Conservation (phyloP, 1,140 invertebrate species). For the Medauroidea extradentata region DNA sequence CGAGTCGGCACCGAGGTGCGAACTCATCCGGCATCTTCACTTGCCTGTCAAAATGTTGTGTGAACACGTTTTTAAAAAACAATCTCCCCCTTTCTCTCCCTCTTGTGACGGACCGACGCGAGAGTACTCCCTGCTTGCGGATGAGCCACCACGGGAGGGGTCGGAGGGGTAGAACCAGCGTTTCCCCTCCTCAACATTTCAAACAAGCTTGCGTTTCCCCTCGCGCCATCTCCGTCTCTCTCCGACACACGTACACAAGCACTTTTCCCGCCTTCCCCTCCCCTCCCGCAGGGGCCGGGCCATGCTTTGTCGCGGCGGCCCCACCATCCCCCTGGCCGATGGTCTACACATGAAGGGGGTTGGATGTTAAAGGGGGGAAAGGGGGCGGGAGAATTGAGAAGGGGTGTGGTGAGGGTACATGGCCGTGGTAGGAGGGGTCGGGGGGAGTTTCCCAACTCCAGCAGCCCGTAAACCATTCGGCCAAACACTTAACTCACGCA, state of each 20-base stretch:
- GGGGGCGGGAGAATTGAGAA: slow-evolving; percentile 25
- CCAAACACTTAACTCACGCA: slow-evolving; percentile 53
- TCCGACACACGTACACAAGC: no score
- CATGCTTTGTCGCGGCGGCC: slow-evolving; percentile 15
- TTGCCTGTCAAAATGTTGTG: no score
- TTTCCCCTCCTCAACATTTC: no score
- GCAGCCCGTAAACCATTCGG: slow-evolving; percentile 49
- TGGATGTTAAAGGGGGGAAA: slow-evolving; percentile 11
- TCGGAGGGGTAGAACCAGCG: no score
- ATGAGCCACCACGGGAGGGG: no score
- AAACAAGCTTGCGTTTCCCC: slow-evolving; percentile 18
- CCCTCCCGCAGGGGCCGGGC: slow-evolving; percentile 12
- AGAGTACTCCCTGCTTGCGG: no score
- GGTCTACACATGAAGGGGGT: slow-evolving; percentile 9
- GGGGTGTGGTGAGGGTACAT: slow-evolving; percentile 9
- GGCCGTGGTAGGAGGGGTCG: background rate
- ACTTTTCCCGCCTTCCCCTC: slow-evolving; percentile 18
- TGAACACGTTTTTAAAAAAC: no score
- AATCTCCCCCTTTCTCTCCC: no score
- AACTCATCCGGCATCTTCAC: no score
- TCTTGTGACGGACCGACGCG: no score
- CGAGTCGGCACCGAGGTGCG: no score
- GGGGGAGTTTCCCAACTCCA: slow-evolving; percentile 3
- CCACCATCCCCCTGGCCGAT: background rate
- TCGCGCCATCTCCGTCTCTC: slow-evolving; percentile 16